Conservation (phyloP, 2,888 invertebrate genomes). For the Noctuana brunneofusca region DNA sequence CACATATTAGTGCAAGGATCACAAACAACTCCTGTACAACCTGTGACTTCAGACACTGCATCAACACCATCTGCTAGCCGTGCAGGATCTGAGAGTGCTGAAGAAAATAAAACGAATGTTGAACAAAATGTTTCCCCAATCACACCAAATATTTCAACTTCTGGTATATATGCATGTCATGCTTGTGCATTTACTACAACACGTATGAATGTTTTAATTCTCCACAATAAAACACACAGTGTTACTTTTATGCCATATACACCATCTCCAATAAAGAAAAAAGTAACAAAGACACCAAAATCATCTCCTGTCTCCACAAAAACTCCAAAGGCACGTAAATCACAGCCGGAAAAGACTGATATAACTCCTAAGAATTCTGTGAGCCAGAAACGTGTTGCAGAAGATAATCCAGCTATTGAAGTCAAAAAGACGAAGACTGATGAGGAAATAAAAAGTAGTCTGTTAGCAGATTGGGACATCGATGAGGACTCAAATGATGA, state of each 20-base stretch:
- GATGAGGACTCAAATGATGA: conserved; percentile 71
- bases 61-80: conserved; percentile 58
- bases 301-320: conserved; percentile 53
- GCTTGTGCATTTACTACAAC: conserved; percentile 85
- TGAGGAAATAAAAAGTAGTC: conserved; percentile 85
- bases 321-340: conserved; percentile 59
- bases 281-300: conserved; percentile 53
- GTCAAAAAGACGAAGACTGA: conserved; percentile 81
- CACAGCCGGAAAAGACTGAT: conserved; percentile 62
- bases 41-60: conserved; percentile 43
- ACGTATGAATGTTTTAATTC: conserved; percentile 88
- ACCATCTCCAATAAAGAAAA: conserved; percentile 70
- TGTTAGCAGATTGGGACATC: conserved; percentile 90
- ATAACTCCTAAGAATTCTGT: conserved; percentile 64
- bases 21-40: conserved; percentile 53
- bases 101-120: conserved; percentile 44
- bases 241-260: conserved; percentile 75
- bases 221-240: conserved; percentile 88
- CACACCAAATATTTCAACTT: conserved; percentile 55
- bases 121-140: conserved; percentile 39
- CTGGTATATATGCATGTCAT: conserved; percentile 83
- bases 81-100: conserved; percentile 47
- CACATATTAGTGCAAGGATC: conserved; percentile 84
- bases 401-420: conserved; percentile 54
- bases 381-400: conserved; percentile 68